A percentile compares a stretch with the other conserved stretches of the same genome.
phyloP scores from a whole-genome alignment of 2,113 vertebrate species.

The Sinocyclocheilus grahami region DNA sequence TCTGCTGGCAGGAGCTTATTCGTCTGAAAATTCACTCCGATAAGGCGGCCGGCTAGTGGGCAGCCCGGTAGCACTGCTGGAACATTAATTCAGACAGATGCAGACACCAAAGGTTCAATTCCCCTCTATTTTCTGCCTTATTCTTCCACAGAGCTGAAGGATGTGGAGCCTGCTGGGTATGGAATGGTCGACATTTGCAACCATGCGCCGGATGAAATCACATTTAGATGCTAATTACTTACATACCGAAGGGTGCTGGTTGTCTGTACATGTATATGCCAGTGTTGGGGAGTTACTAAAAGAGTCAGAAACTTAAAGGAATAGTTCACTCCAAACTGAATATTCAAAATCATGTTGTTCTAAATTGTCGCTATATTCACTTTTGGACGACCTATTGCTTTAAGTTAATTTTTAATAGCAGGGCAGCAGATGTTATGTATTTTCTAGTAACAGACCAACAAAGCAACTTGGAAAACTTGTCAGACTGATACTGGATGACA shows the following conservation, averaged over 20 bases:
- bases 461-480: too few relatives aligned
- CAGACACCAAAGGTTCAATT: slow-evolving; percentile 26
- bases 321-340: neutral
- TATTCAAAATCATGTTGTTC: neutral
- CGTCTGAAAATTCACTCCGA: slow-evolving; percentile 37
- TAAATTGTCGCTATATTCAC: neutral
- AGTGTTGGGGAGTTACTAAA: neutral
- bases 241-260: neutral
- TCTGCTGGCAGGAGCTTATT: slow-evolving; percentile 8
- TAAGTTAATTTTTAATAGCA: neutral
- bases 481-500: too few relatives aligned
- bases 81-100: slow-evolving; percentile 43
- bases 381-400: neutral
- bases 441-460: neutral
- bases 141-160: slow-evolving; percentile 13
- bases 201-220: slow-evolving; percentile 5
- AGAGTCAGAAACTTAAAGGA: neutral
- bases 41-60: slow-evolving; percentile 31
- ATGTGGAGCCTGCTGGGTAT: neutral
- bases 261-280: neutral
- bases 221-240: slow-evolving; percentile 24
- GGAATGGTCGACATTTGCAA: slow-evolving; percentile 13
- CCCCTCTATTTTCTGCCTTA: slow-evolving; percentile 19
- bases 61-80: slow-evolving; percentile 7
- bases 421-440: neutral